These are phyloP conservation scores for Plusia festucae DNA, from an alignment of 2,888 invertebrate genomes.

Conservation along the genomic window DNA sequence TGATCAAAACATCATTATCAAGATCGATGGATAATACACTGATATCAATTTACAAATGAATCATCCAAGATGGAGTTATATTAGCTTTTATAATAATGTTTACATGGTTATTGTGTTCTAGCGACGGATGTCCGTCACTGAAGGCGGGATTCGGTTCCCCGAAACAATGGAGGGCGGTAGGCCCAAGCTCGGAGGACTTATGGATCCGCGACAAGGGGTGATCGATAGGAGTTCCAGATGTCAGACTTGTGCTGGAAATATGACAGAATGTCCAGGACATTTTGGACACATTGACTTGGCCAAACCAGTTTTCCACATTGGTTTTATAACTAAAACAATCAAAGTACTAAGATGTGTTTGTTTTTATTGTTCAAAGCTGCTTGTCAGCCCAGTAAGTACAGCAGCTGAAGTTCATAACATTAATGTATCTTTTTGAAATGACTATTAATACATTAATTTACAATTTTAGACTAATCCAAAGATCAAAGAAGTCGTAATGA, in stretches of 20 bases:
- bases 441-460: slow-evolving; percentile 16
- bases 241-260: slow-evolving; percentile 98
- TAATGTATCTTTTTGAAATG: neutral
- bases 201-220: slow-evolving; percentile 99
- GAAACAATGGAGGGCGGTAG: slow-evolving; percentile 99
- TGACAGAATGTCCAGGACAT: slow-evolving; percentile 99
- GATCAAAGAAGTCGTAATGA: slow-evolving; percentile 97
- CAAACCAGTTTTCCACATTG: slow-evolving; percentile 99
- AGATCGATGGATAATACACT: neutral
- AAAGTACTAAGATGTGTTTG: slow-evolving; percentile 99
- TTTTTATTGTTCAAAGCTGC: slow-evolving; percentile 99
- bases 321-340: slow-evolving; percentile 98
- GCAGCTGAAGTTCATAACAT: slow-evolving; percentile 9
- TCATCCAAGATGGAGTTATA: neutral
- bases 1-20: neutral
- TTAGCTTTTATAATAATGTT: neutral
- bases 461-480: slow-evolving; percentile 94
- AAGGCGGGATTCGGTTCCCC: slow-evolving; percentile 98
- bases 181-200: slow-evolving; percentile 99
- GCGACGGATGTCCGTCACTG: slow-evolving; percentile 99
- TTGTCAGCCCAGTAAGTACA: slow-evolving; percentile 96
- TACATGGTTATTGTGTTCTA: slow-evolving; percentile 70
- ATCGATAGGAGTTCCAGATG: slow-evolving; percentile 98
- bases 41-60: neutral
- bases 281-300: slow-evolving; percentile 99